Conservation (phyloP, 1,140 invertebrate species). For the Orchesella cincta region DNA sequence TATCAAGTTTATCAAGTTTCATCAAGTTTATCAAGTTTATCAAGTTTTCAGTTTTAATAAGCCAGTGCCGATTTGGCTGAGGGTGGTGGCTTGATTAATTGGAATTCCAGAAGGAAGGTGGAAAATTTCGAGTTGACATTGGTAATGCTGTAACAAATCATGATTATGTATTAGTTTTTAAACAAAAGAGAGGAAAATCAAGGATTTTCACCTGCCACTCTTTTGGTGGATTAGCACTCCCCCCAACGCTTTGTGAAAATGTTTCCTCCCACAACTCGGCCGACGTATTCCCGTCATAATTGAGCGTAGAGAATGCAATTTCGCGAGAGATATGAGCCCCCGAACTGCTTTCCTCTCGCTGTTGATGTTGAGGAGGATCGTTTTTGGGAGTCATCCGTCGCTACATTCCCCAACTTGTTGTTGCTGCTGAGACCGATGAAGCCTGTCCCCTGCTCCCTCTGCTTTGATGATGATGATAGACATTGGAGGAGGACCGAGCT, state of each 20-base stretch:
- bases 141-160: conserved; percentile 60
- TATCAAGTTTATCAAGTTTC: too few relatives aligned
- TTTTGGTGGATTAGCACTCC: conserved; percentile 53
- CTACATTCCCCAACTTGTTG: background rate
- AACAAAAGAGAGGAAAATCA: background rate
- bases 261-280: conserved; percentile 91
- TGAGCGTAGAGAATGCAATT: conserved; percentile 93
- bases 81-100: conserved; percentile 75
- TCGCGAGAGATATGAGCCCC: conserved; percentile 87
- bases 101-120: conserved; percentile 91
- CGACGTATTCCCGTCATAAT: conserved; percentile 88
- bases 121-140: conserved; percentile 87
- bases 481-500: background rate
- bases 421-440: background rate
- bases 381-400: background rate
- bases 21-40: too few relatives aligned
- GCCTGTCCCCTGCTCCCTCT: background rate
- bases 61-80: conserved; percentile 33
- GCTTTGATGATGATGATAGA: background rate
- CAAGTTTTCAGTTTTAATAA: too few relatives aligned
- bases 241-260: conserved; percentile 86
- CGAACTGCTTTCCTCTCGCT: conserved; percentile 47
- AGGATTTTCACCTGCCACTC: background rate
- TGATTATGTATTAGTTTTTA: background rate
- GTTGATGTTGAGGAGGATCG: background rate